phyloP scores from a whole-genome alignment of 2,888 invertebrate species.

The Steinernema hermaphroditum region DNA sequence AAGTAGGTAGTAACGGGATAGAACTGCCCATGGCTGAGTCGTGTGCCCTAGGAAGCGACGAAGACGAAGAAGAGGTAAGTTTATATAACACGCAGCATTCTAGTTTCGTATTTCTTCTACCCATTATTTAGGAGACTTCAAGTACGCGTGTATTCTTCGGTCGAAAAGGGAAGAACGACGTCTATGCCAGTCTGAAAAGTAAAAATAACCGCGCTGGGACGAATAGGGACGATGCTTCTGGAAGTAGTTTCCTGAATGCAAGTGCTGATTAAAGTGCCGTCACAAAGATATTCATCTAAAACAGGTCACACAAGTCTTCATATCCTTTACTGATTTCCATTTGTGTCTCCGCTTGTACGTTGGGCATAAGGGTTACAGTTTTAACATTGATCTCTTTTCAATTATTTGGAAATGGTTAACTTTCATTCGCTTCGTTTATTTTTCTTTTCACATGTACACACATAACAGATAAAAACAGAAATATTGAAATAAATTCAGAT shows the following conservation, averaged over 20 bases:
- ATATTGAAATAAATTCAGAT: background rate
- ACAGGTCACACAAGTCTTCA: conserved; percentile 13
- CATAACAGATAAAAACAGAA: background rate
- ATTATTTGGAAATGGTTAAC: too few species aligned
- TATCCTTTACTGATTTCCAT: background rate
- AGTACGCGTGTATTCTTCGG: conserved; percentile 35
- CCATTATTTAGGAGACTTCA: conserved; percentile 29
- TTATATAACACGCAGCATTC: background rate
- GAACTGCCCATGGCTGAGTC: conserved; percentile 43
- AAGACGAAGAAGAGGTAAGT: conserved; percentile 58
- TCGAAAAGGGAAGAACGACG: conserved; percentile 32
- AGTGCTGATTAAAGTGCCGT: conserved; percentile 12
- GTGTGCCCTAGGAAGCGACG: conserved; percentile 43
- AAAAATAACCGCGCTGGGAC: conserved; percentile 13
- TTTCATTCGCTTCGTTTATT: background rate
- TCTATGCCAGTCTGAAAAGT: conserved; percentile 19
- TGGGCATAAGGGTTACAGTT: background rate
- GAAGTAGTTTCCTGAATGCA: conserved; percentile 14
- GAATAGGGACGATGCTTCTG: background rate
- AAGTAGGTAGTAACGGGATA: conserved; percentile 45
- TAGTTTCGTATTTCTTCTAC: too few species aligned
- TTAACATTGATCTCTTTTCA: too few species aligned
- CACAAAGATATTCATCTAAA: background rate
- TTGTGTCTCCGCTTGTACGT: background rate
- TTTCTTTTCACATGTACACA: too few species aligned